Evolutionary conservation across 2,113 vertebrate genomes (phyloP).

Genomic region (Tinamus guttatus): DNA sequence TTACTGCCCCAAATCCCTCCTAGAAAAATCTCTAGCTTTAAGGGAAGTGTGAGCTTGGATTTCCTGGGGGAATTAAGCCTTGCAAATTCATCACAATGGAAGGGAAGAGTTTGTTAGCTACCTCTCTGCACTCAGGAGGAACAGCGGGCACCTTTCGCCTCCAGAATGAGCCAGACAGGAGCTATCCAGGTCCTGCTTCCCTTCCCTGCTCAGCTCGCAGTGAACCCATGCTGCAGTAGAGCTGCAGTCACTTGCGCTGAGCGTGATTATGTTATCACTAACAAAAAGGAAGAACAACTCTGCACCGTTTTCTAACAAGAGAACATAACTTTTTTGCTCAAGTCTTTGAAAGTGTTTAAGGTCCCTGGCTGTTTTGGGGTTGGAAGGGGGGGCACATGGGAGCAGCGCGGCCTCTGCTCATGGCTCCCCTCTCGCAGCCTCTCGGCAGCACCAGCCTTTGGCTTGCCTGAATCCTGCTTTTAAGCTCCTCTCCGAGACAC

Average conservation of each 20-base stretch:
- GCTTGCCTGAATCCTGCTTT: not conserved
- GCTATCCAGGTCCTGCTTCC: not conserved
- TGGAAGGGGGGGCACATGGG: not conserved
- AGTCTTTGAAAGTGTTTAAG: not conserved
- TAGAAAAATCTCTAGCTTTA: not conserved
- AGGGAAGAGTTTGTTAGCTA: not conserved
- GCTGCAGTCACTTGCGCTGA: too few species aligned
- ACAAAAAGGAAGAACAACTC: too few species aligned
- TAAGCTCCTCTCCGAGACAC: accelerated
- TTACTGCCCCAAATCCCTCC: not conserved
- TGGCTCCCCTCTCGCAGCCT: not conserved
- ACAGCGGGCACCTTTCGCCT: not conserved
- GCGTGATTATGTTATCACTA: too few species aligned
- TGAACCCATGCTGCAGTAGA: too few species aligned
- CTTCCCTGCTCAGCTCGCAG: not conserved
- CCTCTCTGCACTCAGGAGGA: too few species aligned
- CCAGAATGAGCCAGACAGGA: not conserved
- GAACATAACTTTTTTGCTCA: not conserved
- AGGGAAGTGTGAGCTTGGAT: not conserved
- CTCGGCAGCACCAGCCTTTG: not conserved
- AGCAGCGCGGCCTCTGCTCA: not conserved
- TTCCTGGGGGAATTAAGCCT: not conserved
- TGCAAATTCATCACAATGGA: not conserved
- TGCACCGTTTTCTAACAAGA: not conserved
- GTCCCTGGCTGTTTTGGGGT: accelerated